Percentiles rank a stretch among this genome's conserved stretches.
Conservation (phyloP, 53 echinoderm and acorn worm genomes). For the Mesocentrotus franciscanus region DNA sequence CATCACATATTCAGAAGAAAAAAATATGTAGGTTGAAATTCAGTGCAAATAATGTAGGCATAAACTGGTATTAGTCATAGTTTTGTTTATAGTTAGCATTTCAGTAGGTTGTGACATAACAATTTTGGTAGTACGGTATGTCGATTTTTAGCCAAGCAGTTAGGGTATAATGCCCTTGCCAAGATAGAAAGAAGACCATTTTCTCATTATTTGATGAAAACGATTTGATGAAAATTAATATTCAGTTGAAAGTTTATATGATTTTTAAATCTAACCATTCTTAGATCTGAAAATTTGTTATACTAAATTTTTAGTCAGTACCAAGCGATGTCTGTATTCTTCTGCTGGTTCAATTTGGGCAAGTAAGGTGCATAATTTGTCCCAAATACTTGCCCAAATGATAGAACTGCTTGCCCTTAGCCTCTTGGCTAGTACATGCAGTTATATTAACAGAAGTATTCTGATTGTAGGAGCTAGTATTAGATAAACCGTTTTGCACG, state of each 20-base stretch:
- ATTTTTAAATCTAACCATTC: too few relatives aligned
- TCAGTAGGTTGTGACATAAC: background rate
- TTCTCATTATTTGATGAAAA: too few relatives aligned
- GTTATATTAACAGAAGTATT: background rate
- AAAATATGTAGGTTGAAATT: background rate
- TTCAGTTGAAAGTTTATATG: too few relatives aligned
- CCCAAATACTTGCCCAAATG: background rate
- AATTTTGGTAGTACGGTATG: background rate
- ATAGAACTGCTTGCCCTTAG: background rate
- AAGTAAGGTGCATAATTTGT: background rate
- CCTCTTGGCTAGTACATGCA: background rate
- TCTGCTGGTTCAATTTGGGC: background rate
- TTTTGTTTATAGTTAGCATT: background rate
- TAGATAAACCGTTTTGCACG: background rate
- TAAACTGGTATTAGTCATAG: background rate
- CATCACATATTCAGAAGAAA: background rate
- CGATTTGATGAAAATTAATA: too few relatives aligned
- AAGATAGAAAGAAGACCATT: background rate
- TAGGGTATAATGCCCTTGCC: background rate
- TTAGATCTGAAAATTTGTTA: too few relatives aligned
- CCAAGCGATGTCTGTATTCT: background rate
- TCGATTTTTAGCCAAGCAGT: background rate
- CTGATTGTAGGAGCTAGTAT: background rate
- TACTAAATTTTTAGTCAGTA: too few relatives aligned
- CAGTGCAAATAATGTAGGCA: background rate